Base-by-base conservation (phyloP, 2,113 vertebrate species). In the Hippocampus comes region DNA sequence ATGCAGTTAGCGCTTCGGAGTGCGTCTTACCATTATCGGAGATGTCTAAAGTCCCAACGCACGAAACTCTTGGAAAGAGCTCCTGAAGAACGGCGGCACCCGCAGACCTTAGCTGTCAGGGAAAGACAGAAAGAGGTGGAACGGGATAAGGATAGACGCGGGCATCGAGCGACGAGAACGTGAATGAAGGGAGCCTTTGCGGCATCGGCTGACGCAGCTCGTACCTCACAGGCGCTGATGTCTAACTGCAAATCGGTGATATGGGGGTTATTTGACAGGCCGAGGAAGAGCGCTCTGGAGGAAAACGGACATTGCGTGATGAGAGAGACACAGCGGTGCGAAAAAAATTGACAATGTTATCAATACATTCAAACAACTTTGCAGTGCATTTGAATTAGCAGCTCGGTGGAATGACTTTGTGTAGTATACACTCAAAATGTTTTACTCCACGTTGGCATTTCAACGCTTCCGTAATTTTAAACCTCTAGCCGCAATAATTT, bases 141-240 rank as follows among this genome's bases (percentile, higher is more conserved):
- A 60, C 53, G 70, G 79, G 71, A 77, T 21, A 48, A 34, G n/a
- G 73, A 72, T 59, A 42, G 68, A 59, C 67, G 66, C 21, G 1
- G 63, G 78, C 9, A 6, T 61, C 68, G 66, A 78, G 82, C 78
- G 63, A 30, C 30, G 63, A 66, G 38, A 55, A 64, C 75, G 72
- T 76, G 76, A 77, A 60, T 71, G 63, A 60, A 72, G 53, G 59
- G 20, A 63, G 63, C 57, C n/a, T 71, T 5, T 76, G 2, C 38
- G 11, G 71, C 30, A 20, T 23, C 56, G 69, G 30, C 48, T 9
- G 55, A 71, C 53, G 46, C 81, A 69, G 68, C 55, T 66, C 57
- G 61, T 92, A 96, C 95, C 93, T 96, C 95, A 81, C 95, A 96
- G 90, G 94, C 85, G 87, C 95, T 95, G 88, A 96, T 91, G 88